Evolutionary conservation across 2,797 vertebrate genomes (phyloP), one percentile per base, ranked within the genome.

Genomic region (Macropodus opercularis): DNA sequence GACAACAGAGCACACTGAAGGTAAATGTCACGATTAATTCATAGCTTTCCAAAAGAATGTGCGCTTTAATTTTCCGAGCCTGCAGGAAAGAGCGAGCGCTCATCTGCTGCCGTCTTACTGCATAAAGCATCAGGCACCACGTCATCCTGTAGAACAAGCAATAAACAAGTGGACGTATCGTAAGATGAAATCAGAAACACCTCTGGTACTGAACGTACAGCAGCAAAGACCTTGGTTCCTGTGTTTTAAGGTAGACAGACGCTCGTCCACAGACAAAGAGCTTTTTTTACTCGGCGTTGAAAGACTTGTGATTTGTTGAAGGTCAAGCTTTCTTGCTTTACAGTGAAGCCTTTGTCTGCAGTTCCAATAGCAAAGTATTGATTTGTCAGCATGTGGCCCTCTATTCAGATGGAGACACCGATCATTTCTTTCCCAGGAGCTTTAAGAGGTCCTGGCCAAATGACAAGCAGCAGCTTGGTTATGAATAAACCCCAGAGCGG

Each of bases 381-480:
- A 90, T 73, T 84, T 60, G 76, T 65, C 84, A 83, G 87, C 87
- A 80, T 87, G 89, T 49, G 77, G 88, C 83, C 83, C 51, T 79
- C 63, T 77, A 80, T 88, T 91, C 84, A 83, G 70, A 83, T 69
- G 72, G 75, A 80, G 81, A 75, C 72, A 74, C 59, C 61, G 84
- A 86, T 87, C 71, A 81, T 87, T 90, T 86, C 71, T 86, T 75
- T 79, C 77, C 77, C 48, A 36, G 75, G 64, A 85, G 73, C 84
- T 72, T 71, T 83, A 84, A 84, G 84, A 76, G 85, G 82, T 74
- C 67, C 63, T 80, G 79, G 82, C 75, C 83, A 81, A 85, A 82
- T 87, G 84, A 83, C 75, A 85, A 79, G 79, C 85, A 85, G 87
- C 85, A 89, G 88, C 85, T 87, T 87, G 87, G 75, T 76, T 85